Percentiles rank a stretch among this genome's conserved stretches.
Evolutionary conservation across 1,140 invertebrate species (phyloP).

Genomic region (Paracyclopina nana): DNA sequence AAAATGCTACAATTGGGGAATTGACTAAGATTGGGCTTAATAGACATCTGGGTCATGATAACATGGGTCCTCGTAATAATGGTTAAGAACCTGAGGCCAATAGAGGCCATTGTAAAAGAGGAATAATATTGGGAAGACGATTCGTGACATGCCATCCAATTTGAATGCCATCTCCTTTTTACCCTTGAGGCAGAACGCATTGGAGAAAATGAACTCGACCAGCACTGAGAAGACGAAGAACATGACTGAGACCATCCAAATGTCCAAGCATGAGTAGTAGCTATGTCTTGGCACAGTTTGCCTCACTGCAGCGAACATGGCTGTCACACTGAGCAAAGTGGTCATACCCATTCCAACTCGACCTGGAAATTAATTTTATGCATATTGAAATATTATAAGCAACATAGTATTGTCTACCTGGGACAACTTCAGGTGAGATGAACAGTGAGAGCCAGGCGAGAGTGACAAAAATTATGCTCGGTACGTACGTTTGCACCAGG

Average conservation of each 20-base stretch:
- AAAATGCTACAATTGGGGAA: too few relatives aligned
- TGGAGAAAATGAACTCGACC: too few relatives aligned
- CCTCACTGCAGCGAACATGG: slow-evolving; percentile 2
- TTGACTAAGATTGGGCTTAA: too few relatives aligned
- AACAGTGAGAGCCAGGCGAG: slow-evolving; percentile 21
- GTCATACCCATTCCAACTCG: not conserved
- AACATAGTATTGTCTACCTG: slow-evolving; percentile 9
- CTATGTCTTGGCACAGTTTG: not conserved
- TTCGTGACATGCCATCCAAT: too few relatives aligned
- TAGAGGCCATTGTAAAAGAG: too few relatives aligned
- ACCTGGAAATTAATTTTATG: not conserved
- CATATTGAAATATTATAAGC: not conserved
- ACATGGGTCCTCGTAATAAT: too few relatives aligned
- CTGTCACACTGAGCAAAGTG: not conserved
- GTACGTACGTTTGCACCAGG: slow-evolving; percentile 19
- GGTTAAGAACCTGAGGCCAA: too few relatives aligned
- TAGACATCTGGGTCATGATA: too few relatives aligned
- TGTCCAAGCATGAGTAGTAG: not conserved
- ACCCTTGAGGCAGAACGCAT: too few relatives aligned
- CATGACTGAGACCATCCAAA: not conserved
- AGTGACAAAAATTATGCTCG: slow-evolving; percentile 18
- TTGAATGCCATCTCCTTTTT: too few relatives aligned
- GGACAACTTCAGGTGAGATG: slow-evolving; percentile 18
- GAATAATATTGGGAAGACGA: too few relatives aligned
- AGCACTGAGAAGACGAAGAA: not conserved